A percentile compares a stretch with the other conserved stretches of the same genome.
Evolutionary conservation across 1,140 invertebrate genomes (phyloP).

Genomic region (Drosophila lini): DNA sequence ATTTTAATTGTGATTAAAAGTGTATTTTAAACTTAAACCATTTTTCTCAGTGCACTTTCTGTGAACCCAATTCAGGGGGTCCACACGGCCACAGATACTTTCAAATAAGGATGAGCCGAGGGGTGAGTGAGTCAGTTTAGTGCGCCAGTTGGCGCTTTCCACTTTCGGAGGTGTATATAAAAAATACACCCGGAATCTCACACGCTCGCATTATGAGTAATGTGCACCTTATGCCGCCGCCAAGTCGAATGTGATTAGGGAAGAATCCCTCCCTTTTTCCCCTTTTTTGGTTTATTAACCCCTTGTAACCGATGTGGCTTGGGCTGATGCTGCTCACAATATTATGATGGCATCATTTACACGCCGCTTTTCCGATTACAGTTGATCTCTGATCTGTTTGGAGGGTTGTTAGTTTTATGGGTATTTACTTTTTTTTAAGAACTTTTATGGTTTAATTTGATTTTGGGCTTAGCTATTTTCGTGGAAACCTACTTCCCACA

Average conservation of each 20-base stretch:
- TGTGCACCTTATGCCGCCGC: slow-evolving; percentile 82
- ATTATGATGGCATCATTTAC: slow-evolving; percentile 83
- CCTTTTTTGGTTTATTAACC: slow-evolving; percentile 74
- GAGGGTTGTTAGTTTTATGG: slow-evolving; percentile 45
- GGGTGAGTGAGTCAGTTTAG: slow-evolving; percentile 26
- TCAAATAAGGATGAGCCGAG: neutral
- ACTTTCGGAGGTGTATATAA: slow-evolving; percentile 35
- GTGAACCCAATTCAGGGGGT: neutral
- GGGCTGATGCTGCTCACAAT: slow-evolving; percentile 62
- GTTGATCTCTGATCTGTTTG: slow-evolving; percentile 58
- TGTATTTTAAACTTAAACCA: neutral
- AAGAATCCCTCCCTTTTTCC: slow-evolving; percentile 6
- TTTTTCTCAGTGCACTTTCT: neutral
- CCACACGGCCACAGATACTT: slow-evolving; percentile 2
- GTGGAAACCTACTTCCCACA: slow-evolving; percentile 20
- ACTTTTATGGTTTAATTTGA: slow-evolving; percentile 71
- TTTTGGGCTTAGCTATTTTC: slow-evolving; percentile 36
- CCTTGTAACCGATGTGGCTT: slow-evolving; percentile 61
- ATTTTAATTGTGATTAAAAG: neutral
- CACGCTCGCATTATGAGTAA: slow-evolving; percentile 79
- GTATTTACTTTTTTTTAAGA: slow-evolving; percentile 18
- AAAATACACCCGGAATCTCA: slow-evolving; percentile 49
- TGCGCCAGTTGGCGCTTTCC: slow-evolving; percentile 55
- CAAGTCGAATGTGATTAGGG: slow-evolving; percentile 73
- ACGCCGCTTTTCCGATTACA: slow-evolving; percentile 77